Base-by-base conservation (phyloP, 2,797 vertebrate genomes). In the Sylvia borin region DNA sequence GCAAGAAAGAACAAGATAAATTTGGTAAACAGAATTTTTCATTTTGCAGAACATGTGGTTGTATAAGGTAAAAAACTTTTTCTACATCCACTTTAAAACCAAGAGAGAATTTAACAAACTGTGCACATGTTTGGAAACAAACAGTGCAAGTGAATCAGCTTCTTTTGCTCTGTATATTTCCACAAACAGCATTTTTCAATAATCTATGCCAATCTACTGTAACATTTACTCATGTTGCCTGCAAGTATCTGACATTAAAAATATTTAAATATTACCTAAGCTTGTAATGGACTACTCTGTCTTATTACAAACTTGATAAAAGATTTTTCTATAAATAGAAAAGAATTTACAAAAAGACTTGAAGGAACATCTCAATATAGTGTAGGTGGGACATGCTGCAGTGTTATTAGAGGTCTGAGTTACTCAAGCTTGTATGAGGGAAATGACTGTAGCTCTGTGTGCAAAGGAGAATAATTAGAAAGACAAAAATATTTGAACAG, bases 311-410 rank as follows among this genome's bases (percentile, higher is more conserved):
- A 92, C 82, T 43, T 76, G 31, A 66, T 80, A 75, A 94, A 95
- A 94, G 50, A 85, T 78, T 96, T 79, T 61, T 64, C 58, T 93
- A 90, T 94, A 95, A 96, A 94, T 92, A 93, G 87, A 85, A 62
- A 31, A 62, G 13, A 40, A 42, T 62, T 91, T 74, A 93, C 42
- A 40, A 90, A 96, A 96, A 90, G 61, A 96, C 91, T 42, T n/a
- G 13, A 92, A 88, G 57, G 55, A 47, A 70, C 61, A 86, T 67
- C 62, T 75, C 60, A 71, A 8, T 76, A 47, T 18, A 43, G 17
- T 21, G 32, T 64, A 14, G 7, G 36, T 83, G 50, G 40, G 38
- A 66, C 60, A 25, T 34, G 51, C 24, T 72, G 70, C 68, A 90
- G 64, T 83, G 51, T 75, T 92, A 70, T 89, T 87, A 84, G 92